Evolutionary conservation across 2,113 vertebrate genomes (phyloP).

Genomic region (Macrotus californicus): DNA sequence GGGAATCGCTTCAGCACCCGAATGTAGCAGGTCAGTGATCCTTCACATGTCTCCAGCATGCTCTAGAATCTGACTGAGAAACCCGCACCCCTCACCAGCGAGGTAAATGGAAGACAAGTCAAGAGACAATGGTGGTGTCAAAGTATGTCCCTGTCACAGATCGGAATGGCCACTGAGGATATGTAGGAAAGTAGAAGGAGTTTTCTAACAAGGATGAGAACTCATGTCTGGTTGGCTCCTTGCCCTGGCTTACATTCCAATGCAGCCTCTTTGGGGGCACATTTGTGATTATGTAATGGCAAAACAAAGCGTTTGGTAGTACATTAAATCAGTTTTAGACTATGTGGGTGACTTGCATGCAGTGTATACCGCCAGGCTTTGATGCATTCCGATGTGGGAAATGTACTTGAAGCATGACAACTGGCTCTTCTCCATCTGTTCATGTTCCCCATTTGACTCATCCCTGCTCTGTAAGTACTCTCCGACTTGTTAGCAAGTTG

Average conservation of each 20-base stretch:
- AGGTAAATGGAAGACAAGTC: not conserved
- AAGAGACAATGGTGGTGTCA: not conserved
- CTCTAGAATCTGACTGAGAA: not conserved
- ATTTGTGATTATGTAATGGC: slow-evolving; percentile 68
- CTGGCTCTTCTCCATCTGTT: slow-evolving; percentile 69
- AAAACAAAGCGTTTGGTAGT: slow-evolving; percentile 44
- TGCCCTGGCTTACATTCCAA: slow-evolving; percentile 52
- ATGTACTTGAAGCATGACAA: slow-evolving; percentile 52
- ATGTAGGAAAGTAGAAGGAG: not conserved
- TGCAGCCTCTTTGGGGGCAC: slow-evolving; percentile 53
- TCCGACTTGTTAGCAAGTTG: slow-evolving; percentile 62
- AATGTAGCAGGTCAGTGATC: not conserved
- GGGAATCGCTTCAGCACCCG: not conserved
- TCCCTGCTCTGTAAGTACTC: slow-evolving; percentile 59
- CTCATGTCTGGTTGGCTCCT: slow-evolving; percentile 53
- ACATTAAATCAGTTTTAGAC: slow-evolving; percentile 57
- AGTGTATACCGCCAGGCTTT: slow-evolving; percentile 46
- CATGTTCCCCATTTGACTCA: slow-evolving; percentile 68
- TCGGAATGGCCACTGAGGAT: not conserved
- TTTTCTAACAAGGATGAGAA: slow-evolving; percentile 17
- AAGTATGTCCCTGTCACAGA: not conserved
- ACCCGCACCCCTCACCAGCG: not conserved
- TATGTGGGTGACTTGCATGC: slow-evolving; percentile 50
- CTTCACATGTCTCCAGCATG: not conserved
- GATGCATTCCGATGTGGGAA: slow-evolving; percentile 61